Conservation (phyloP, 2,888 invertebrate species). For the Drosophila merina region DNA sequence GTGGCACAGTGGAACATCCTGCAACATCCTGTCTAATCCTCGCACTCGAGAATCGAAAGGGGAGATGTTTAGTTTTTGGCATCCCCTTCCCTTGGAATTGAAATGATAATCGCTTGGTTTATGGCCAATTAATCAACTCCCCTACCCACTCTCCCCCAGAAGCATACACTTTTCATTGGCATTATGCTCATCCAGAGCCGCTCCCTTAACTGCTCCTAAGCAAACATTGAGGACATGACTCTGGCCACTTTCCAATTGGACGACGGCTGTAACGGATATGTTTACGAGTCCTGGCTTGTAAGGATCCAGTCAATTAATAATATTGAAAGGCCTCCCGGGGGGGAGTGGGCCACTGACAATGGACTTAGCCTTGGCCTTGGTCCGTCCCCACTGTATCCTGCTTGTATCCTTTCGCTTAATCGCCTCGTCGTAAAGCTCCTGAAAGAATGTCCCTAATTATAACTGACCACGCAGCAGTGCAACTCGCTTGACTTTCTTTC, state of each 20-base stretch:
- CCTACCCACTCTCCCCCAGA: background rate
- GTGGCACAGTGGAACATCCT: slow-evolving; percentile 16
- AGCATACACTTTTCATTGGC: slow-evolving; percentile 24
- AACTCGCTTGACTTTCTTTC: slow-evolving; percentile 62
- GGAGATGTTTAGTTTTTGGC: background rate
- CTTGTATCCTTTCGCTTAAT: slow-evolving; percentile 58
- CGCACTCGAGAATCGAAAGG: slow-evolving; percentile 9
- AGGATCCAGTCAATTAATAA: slow-evolving; percentile 65
- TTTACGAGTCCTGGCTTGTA: slow-evolving; percentile 50
- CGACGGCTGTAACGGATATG: slow-evolving; percentile 52
- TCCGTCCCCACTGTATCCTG: slow-evolving; percentile 20
- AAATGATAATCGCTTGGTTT: slow-evolving; percentile 68
- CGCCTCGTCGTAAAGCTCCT: slow-evolving; percentile 67
- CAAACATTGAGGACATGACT: slow-evolving; percentile 51
- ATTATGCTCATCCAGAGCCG: slow-evolving; percentile 29
- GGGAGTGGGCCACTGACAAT: slow-evolving; percentile 34
- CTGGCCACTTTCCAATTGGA: slow-evolving; percentile 48
- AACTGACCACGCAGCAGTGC: slow-evolving; percentile 78
- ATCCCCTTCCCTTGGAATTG: slow-evolving; percentile 11
- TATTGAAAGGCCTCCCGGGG: slow-evolving; percentile 54
- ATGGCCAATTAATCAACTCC: slow-evolving; percentile 70
- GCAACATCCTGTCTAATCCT: slow-evolving; percentile 30
- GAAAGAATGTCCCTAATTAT: slow-evolving; percentile 69
- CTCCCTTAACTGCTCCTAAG: slow-evolving; percentile 18
- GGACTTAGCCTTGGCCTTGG: slow-evolving; percentile 40